Percentiles rank a stretch among this genome's conserved stretches.
Conservation (phyloP, 2,888 invertebrate species). For the Sepioteuthis lessoniana region DNA sequence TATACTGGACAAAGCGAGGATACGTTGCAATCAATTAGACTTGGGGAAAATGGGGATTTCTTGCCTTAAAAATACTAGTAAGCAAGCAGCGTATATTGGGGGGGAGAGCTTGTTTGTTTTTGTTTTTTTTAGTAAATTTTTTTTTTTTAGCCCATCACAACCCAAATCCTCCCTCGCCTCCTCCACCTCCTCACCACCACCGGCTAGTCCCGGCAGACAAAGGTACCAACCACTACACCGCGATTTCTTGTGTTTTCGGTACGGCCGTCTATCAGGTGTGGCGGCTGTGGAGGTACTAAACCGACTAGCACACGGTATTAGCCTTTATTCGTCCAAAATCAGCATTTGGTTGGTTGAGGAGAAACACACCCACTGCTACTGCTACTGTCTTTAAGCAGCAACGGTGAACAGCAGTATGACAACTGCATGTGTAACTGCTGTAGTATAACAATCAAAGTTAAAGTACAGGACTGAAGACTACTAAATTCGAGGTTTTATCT, state of each 20-base stretch:
- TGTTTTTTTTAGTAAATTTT: not conserved
- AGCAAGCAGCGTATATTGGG: not conserved
- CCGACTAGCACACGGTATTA: not conserved
- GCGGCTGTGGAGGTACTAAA: constrained; percentile 23
- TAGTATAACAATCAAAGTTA: no score
- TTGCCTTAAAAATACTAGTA: not conserved
- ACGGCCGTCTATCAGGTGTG: constrained; percentile 33
- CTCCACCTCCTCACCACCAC: constrained; percentile 1
- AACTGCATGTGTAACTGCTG: no score
- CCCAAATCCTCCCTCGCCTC: not conserved
- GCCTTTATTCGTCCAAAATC: not conserved
- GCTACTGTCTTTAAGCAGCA: not conserved
- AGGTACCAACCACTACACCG: not conserved
- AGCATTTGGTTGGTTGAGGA: not conserved
- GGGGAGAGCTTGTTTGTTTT: not conserved
- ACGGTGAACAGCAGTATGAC: no score
- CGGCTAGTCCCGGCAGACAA: constrained; percentile 33
- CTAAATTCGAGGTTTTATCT: no score
- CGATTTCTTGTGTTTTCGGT: not conserved
- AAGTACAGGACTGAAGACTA: no score
- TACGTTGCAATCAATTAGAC: not conserved
- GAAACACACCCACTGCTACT: not conserved
- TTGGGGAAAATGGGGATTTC: not conserved
- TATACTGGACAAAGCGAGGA: not conserved
- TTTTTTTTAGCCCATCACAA: not conserved